phyloP scores from a whole-genome alignment of 92 coral and sea anemone genomes.

The Muricea muricata region DNA sequence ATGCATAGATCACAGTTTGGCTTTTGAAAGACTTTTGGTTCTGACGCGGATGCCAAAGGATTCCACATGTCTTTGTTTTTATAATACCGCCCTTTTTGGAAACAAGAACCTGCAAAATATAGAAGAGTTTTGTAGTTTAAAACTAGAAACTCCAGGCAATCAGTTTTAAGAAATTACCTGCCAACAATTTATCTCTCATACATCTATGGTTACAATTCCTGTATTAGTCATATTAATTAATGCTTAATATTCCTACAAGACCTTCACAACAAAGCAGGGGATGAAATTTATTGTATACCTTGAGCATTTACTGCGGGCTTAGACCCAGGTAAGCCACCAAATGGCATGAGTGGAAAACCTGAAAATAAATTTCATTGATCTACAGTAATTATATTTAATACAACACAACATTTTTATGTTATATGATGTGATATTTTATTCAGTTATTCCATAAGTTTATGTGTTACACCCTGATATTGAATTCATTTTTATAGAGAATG shows the following conservation, averaged over 20 bases:
- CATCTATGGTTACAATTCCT: too few species aligned
- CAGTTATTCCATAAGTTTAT: too few species aligned
- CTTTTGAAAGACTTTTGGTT: conserved; percentile 33
- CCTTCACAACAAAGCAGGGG: too few species aligned
- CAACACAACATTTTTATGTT: too few species aligned
- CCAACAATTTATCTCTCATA: too few species aligned
- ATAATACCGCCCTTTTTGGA: conserved; percentile 59
- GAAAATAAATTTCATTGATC: neutral
- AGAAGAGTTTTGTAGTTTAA: conserved; percentile 22
- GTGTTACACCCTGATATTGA: too few species aligned
- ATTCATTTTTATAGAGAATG: too few species aligned
- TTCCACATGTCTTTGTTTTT: conserved; percentile 60
- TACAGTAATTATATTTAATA: neutral
- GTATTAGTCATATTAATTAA: too few species aligned
- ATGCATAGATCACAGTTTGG: conserved; percentile 25
- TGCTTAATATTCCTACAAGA: too few species aligned
- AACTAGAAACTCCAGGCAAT: too few species aligned
- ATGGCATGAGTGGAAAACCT: conserved; percentile 5
- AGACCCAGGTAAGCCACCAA: neutral
- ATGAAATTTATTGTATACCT: neutral
- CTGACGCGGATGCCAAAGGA: conserved; percentile 40
- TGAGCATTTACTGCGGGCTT: neutral
- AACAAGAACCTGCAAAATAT: conserved; percentile 53
- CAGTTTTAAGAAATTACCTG: too few species aligned
- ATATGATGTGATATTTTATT: too few species aligned